These are phyloP conservation scores for Knipowitschia caucasica DNA, from an alignment of 2,797 vertebrate genomes.

Conservation along the genomic window DNA sequence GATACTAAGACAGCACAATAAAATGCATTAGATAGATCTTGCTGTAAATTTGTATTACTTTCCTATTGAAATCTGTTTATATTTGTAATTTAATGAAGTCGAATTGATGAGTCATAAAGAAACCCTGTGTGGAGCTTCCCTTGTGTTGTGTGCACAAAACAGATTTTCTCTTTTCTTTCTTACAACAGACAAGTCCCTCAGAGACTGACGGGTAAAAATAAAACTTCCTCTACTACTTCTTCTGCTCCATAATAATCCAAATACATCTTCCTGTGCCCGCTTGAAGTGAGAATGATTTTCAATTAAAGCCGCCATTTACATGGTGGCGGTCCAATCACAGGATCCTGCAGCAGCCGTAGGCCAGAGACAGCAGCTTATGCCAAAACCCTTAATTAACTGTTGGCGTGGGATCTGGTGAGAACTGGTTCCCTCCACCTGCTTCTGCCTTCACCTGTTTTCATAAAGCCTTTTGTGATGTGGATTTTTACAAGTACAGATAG, in stretches of 20 bases:
- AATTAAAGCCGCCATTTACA: conserved; percentile 52
- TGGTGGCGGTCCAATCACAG: conserved; percentile 36
- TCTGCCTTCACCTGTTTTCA: conserved; percentile 10
- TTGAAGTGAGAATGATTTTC: conserved; percentile 58
- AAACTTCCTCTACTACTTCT: conserved; percentile 27
- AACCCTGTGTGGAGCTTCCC: conserved; percentile 1
- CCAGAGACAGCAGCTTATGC: conserved; percentile 30
- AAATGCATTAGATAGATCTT: no score
- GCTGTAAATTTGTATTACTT: no score
- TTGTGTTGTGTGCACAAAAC: conserved; percentile 20
- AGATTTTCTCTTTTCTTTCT: conserved; percentile 24
- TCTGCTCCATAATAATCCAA: conserved; percentile 35
- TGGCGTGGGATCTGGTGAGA: conserved; percentile 30
- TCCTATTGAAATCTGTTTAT: neutral
- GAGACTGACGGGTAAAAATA: conserved; percentile 24
- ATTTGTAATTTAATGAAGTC: neutral
- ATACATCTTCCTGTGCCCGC: conserved; percentile 28
- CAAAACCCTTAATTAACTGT: conserved; percentile 45
- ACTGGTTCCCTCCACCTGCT: conserved; percentile 27
- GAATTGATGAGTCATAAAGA: neutral
- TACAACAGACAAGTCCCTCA: conserved; percentile 21
- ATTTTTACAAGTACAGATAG: no score
- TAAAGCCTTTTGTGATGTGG: no score
- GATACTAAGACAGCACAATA: no score
- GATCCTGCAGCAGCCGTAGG: conserved; percentile 38